A percentile compares a stretch with the other conserved stretches of the same genome.
Evolutionary conservation across 1,140 invertebrate genomes (phyloP).

Genomic region (Forficula auricularia): DNA sequence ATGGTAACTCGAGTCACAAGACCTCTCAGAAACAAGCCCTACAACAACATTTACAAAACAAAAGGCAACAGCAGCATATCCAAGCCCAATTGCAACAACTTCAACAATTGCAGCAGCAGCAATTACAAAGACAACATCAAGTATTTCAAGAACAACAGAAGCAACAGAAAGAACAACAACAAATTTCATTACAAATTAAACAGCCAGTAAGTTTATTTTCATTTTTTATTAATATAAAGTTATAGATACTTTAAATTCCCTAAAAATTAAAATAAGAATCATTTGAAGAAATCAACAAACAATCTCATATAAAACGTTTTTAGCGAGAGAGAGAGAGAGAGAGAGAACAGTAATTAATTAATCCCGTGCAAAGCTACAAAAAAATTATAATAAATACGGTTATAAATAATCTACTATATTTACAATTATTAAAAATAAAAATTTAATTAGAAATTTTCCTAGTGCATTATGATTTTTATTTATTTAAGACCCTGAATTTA

Average conservation of each 20-base stretch:
- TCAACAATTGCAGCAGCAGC: constrained; percentile 30
- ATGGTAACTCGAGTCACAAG: too few relatives aligned
- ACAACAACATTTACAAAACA: constrained; percentile 50
- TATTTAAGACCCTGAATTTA: too few relatives aligned
- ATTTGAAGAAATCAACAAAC: too few relatives aligned
- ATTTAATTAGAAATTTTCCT: constrained; percentile 1
- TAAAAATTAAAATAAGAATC: too few relatives aligned
- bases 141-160: constrained; percentile 20
- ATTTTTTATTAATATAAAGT: constrained; percentile 14
- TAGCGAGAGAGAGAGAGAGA: too few relatives aligned
- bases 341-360: too few relatives aligned
- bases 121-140: constrained; percentile 28
- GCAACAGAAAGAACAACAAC: constrained; percentile 19
- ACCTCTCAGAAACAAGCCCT: constrained; percentile 31
- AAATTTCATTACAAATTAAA: constrained; percentile 19
- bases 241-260: too few relatives aligned
- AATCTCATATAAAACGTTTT: too few relatives aligned
- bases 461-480: not conserved
- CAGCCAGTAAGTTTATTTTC: constrained; percentile 13
- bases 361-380: too few relatives aligned
- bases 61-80: constrained; percentile 38
- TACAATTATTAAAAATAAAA: constrained; percentile 8
- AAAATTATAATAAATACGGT: too few relatives aligned
- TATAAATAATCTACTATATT: too few relatives aligned
- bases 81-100: constrained; percentile 24